Conservation (phyloP, 2,113 vertebrate genomes). For the Hoplias malabaricus region DNA sequence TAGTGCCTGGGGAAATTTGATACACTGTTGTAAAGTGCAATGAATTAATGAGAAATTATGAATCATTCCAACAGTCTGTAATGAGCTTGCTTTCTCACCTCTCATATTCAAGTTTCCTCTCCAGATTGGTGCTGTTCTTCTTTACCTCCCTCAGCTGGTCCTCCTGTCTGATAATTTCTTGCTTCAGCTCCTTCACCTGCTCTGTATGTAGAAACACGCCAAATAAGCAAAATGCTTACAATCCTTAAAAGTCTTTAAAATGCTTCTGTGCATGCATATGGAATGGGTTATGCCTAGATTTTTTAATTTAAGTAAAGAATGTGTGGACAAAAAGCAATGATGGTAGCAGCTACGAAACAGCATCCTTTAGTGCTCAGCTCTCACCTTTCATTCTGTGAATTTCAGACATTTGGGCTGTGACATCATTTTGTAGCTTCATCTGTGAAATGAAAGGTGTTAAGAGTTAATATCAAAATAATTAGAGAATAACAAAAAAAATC, state of each 20-base stretch:
- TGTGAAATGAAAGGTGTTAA: constrained; percentile 49
- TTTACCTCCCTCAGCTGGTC: constrained; percentile 90
- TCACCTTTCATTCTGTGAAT: constrained; percentile 90
- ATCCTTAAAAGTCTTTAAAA: no score
- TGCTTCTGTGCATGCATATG: background rate
- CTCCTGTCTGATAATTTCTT: constrained; percentile 91
- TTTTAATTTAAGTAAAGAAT: no score
- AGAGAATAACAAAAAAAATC: background rate
- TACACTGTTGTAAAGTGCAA: background rate
- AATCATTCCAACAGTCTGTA: background rate
- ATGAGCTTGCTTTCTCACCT: constrained; percentile 70
- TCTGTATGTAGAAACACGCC: constrained; percentile 68
- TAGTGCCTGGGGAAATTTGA: no score
- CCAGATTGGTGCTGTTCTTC: constrained; percentile 87
- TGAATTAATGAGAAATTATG: background rate
- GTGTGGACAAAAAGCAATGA: background rate
- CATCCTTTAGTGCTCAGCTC: constrained; percentile 56
- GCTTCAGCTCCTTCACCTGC: constrained; percentile 88
- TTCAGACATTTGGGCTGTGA: constrained; percentile 84
- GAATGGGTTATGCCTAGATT: background rate
- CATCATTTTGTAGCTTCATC: constrained; percentile 87
- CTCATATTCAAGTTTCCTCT: constrained; percentile 88
- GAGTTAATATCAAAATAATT: background rate
- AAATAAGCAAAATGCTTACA: background rate
- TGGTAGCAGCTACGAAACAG: background rate